phyloP scores from a whole-genome alignment of 1,140 invertebrate species.

The Cheumatopsyche charites region DNA sequence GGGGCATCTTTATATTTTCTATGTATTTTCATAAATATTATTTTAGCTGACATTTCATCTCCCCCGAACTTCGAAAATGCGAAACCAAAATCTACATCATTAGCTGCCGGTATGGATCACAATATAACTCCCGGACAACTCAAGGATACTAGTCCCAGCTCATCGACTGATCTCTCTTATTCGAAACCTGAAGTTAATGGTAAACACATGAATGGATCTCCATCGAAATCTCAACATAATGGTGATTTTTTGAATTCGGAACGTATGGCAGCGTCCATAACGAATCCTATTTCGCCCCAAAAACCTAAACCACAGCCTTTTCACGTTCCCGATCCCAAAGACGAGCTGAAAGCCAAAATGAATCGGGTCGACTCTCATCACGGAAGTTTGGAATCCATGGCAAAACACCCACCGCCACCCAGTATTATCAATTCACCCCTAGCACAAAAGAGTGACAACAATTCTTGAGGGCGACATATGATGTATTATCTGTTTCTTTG shows the following conservation, averaged over 20 bases:
- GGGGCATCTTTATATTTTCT: too few species aligned
- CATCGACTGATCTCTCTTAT: slow-evolving; percentile 36
- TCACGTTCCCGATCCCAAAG: slow-evolving; percentile 42
- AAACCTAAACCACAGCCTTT: slow-evolving; percentile 23
- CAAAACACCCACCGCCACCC: slow-evolving; percentile 36
- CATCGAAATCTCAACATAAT: slow-evolving; percentile 51
- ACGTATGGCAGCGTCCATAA: background rate
- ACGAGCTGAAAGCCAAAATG: slow-evolving; percentile 60
- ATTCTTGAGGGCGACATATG: background rate
- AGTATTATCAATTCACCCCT: background rate
- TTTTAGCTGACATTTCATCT: slow-evolving; percentile 27
- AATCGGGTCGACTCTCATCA: slow-evolving; percentile 61
- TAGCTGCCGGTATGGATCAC: slow-evolving; percentile 41
- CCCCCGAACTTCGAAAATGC: slow-evolving; percentile 14
- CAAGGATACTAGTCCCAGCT: slow-evolving; percentile 39
- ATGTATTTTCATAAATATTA: background rate
- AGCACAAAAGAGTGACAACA: background rate
- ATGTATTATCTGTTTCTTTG: background rate
- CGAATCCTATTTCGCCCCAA: slow-evolving; percentile 16
- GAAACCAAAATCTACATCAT: slow-evolving; percentile 41
- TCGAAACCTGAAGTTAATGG: slow-evolving; percentile 46
- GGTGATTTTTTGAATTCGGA: slow-evolving; percentile 55
- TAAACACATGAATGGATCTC: slow-evolving; percentile 31
- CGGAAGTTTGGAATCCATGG: slow-evolving; percentile 55
- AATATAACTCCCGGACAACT: background rate